Evolutionary conservation across 2,113 vertebrate genomes (phyloP), one percentile per base, ranked within the genome.

Genomic region (Equus przewalskii): DNA sequence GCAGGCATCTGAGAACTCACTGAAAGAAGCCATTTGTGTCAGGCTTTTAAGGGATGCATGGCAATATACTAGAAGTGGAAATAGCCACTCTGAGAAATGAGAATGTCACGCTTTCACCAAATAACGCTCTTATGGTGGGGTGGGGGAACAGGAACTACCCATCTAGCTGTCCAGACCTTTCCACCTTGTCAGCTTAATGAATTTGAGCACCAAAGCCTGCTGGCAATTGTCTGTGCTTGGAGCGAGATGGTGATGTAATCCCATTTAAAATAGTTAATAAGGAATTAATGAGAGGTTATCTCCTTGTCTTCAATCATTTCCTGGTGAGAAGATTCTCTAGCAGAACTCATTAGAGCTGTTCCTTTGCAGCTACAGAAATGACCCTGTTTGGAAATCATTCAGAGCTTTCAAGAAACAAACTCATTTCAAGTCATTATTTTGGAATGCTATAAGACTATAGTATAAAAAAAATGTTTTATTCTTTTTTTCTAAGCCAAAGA

Each of bases 291-390:
- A 97, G 89, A 97, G 96, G 97, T 96, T 97, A 96, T 96, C 96
- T 95, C 75, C 91, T 97, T 91, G 96, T 97, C 97, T 97, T 98
- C 96, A 97, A 94, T 98, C 97, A 97, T 97, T 97, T 97, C 98
- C 93, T 90, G 83, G 97, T 97, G 97, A 97, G 97, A 96, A 97
- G 84, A 96, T 89, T 97, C 49, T 96, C 8, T 2, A 92, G 75
- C 95, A 91, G 89, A 97, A 87, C 95, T 98, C 97, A 97, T 97
- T 97, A 98, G 51, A 94, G 82, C 91, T 96, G 33, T 95, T 97
- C 87, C 16, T 98, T 97, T 92, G 82, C 69, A 87, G 91, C 75
- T 97, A 89, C 91, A 89, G 86, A 97, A 98, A 97, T 97, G 94
- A 87, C 79, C 58, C 84, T 97, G 22, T 96, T 97, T 96, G 89